These are phyloP conservation scores for Astur gentilis DNA, from an alignment of 2,113 vertebrate genomes.

Conservation along the genomic window DNA sequence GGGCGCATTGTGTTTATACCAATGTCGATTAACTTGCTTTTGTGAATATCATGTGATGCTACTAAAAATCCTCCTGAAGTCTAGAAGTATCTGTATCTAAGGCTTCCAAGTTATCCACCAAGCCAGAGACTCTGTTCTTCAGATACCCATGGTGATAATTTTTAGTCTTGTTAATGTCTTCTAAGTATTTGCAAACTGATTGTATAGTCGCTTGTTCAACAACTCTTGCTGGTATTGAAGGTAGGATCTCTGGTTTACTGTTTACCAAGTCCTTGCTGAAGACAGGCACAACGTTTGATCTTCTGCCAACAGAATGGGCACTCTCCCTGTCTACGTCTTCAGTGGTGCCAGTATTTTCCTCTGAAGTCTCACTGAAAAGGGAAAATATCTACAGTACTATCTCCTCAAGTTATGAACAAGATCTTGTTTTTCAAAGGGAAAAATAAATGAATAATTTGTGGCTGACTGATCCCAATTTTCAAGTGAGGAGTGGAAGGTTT, in stretches of 20 bases:
- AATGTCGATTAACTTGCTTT: background rate
- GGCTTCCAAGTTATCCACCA: background rate
- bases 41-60: background rate
- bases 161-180: background rate
- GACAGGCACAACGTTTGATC: background rate
- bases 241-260: background rate
- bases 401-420: background rate
- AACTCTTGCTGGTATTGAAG: background rate
- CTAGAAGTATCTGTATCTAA: background rate
- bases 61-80: background rate
- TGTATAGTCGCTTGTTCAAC: accelerated
- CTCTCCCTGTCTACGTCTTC: background rate
- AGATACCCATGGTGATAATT: background rate
- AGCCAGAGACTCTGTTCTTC: background rate
- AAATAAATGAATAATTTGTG: background rate
- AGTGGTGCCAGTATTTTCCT: background rate
- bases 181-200: background rate
- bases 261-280: background rate
- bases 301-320: background rate
- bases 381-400: background rate
- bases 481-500: background rate
- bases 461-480: background rate
- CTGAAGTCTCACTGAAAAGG: background rate
- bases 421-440: background rate
- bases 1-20: background rate